phyloP scores from a whole-genome alignment of 1,140 invertebrate genomes.

The Phymastichus coffea region DNA sequence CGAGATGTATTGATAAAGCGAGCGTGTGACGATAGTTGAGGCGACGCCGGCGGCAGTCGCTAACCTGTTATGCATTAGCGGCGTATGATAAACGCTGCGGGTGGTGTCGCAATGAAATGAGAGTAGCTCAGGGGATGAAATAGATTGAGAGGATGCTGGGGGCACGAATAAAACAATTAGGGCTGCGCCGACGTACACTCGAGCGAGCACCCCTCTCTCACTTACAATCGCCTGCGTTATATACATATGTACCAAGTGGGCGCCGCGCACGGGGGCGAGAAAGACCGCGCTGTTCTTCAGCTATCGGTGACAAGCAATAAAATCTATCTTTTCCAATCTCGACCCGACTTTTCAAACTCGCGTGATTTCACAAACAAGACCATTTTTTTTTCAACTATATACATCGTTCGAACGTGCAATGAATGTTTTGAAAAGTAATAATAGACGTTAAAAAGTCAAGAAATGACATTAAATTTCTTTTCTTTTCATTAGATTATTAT shows the following conservation, averaged over 20 bases:
- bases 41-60: slow-evolving; percentile 40
- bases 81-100: slow-evolving; percentile 54
- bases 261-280: slow-evolving; percentile 12
- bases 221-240: not conserved
- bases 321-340: slow-evolving; percentile 5
- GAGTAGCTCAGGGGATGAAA: slow-evolving; percentile 51
- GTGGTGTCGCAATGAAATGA: slow-evolving; percentile 54
- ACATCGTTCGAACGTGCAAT: too few species aligned
- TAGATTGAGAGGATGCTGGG: slow-evolving; percentile 48
- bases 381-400: too few species aligned
- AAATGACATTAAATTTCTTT: not conserved
- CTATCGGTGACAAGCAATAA: slow-evolving; percentile 22
- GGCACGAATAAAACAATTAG: slow-evolving; percentile 56
- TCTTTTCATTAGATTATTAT: too few species aligned
- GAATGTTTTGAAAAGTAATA: too few species aligned
- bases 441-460: too few species aligned
- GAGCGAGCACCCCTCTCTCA: slow-evolving; percentile 46
- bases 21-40: slow-evolving; percentile 28
- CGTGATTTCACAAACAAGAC: too few species aligned
- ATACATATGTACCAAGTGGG: not conserved
- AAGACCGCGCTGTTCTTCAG: slow-evolving; percentile 1
- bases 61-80: slow-evolving; percentile 55
- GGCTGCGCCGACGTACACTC: slow-evolving; percentile 52
- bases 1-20: slow-evolving; percentile 12
- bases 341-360: not conserved